Conservation (phyloP, 2,888 invertebrate genomes). For the Eledona agricola region DNA sequence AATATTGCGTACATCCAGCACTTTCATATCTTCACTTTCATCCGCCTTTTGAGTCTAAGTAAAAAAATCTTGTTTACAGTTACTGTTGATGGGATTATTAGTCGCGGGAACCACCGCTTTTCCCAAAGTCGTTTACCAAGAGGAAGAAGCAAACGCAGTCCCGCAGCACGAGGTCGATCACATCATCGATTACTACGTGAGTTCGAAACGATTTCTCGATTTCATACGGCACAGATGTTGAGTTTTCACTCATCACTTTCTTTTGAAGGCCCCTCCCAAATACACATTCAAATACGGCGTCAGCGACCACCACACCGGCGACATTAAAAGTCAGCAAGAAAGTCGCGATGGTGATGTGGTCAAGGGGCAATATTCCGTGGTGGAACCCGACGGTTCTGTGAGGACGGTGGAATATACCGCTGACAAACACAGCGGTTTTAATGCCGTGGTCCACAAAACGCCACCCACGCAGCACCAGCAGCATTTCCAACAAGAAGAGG, state of each 20-base stretch:
- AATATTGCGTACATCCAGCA: too few species aligned
- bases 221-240: slow-evolving; percentile 24
- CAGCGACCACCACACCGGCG: slow-evolving; percentile 59
- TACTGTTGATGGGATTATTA: slow-evolving; percentile 13
- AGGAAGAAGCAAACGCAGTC: slow-evolving; percentile 36
- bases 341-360: slow-evolving; percentile 59
- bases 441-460: slow-evolving; percentile 56
- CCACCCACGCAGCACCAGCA: slow-evolving; percentile 29
- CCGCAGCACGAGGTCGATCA: slow-evolving; percentile 39
- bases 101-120: slow-evolving; percentile 6
- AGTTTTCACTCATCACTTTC: slow-evolving; percentile 18
- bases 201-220: slow-evolving; percentile 28
- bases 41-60: too few species aligned
- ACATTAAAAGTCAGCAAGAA: slow-evolving; percentile 59
- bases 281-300: slow-evolving; percentile 60
- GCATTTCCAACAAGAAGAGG: slow-evolving; percentile 7
- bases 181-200: slow-evolving; percentile 47
- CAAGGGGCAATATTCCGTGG: slow-evolving; percentile 59
- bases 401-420: slow-evolving; percentile 60
- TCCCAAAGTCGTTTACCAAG: slow-evolving; percentile 34
- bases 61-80: slow-evolving; percentile 2
- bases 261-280: slow-evolving; percentile 56
- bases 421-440: slow-evolving; percentile 59
- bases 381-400: slow-evolving; percentile 60
- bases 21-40: slow-evolving; percentile 20